Conservation (phyloP, 2,113 vertebrate genomes). For the Salminus brasiliensis region DNA sequence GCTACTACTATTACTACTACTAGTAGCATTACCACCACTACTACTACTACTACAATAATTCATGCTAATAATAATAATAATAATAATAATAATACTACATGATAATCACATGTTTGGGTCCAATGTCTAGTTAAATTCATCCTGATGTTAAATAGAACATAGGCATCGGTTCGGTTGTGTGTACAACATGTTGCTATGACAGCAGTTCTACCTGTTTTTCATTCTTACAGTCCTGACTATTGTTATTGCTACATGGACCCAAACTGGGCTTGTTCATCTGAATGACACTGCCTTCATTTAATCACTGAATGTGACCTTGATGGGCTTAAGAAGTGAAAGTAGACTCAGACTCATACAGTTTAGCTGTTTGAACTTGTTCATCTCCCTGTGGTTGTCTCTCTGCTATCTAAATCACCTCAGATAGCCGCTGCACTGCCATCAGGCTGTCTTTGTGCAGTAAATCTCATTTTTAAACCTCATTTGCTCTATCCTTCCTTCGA, state of each 20-base stretch:
- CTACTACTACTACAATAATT: too few species aligned
- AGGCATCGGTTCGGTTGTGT: not conserved
- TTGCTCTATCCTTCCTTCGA: not conserved
- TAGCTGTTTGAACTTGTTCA: constrained; percentile 1
- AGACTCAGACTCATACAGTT: not conserved
- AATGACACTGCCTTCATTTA: not conserved
- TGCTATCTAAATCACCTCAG: constrained; percentile 1
- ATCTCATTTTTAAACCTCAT: constrained; percentile 11
- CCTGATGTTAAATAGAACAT: too few species aligned
- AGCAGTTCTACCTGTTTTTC: not conserved
- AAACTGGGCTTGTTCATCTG: not conserved
- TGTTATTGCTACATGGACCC: not conserved
- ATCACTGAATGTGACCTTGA: constrained; percentile 1
- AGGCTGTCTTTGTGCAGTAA: not conserved
- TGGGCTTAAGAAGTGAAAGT: not conserved
- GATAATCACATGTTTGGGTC: too few species aligned
- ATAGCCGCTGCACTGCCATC: not conserved
- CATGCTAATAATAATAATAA: too few species aligned
- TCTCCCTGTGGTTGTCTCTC: not conserved
- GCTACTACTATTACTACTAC: too few species aligned
- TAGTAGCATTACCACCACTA: too few species aligned
- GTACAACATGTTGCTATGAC: not conserved
- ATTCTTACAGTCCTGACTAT: not conserved
- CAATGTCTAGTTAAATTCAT: too few species aligned
- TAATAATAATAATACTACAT: too few species aligned